A percentile compares a stretch with the other conserved stretches of the same genome.
Evolutionary conservation across 2,113 vertebrate genomes (phyloP).

Genomic region (Abramis brama): DNA sequence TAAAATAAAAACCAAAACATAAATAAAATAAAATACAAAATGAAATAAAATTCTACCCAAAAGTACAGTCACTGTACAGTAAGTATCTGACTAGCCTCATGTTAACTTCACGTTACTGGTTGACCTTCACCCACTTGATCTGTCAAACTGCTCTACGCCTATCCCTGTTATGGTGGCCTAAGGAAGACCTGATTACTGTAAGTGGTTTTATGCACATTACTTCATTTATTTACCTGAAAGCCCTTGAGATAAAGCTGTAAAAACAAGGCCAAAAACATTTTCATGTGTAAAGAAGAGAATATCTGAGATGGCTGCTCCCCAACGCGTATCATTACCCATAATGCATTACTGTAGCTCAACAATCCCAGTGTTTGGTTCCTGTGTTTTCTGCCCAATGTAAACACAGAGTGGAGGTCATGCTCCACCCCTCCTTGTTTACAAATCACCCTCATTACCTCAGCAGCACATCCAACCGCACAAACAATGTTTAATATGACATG

Average conservation of each 20-base stretch:
- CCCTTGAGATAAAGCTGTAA: neutral
- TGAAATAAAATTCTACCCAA: neutral
- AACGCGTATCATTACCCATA: constrained; percentile 35
- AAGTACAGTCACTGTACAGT: neutral
- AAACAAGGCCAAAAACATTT: constrained; percentile 19
- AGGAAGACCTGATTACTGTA: constrained; percentile 5
- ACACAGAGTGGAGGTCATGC: constrained; percentile 32
- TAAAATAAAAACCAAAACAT: no score
- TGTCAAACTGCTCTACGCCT: neutral
- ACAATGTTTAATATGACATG: constrained; percentile 45
- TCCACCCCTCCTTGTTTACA: constrained; percentile 56
- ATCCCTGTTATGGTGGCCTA: neutral
- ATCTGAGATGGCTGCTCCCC: constrained; percentile 18
- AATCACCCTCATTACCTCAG: constrained; percentile 53
- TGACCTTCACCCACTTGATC: neutral
- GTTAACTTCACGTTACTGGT: neutral
- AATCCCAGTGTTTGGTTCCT: constrained; percentile 44
- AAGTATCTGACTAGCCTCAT: neutral
- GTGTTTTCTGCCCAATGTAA: constrained; percentile 53
- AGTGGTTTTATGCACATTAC: constrained; percentile 5
- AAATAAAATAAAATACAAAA: neutral
- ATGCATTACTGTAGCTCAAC: constrained; percentile 33
- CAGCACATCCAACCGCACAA: constrained; percentile 34
- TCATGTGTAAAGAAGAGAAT: constrained; percentile 15
- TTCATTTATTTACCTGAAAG: constrained; percentile 31